Conservation (phyloP, 1,140 invertebrate species). For the Apis mellifera region Amel_HAv3.1 CM009938.2:7689001-7689500, state of each 20-base stretch:
- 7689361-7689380: background rate
- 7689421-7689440: background rate
- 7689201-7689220: conserved; percentile 6
- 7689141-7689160: background rate
- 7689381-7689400: background rate
- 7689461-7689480: too few species aligned
- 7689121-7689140: background rate
- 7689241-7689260: background rate
- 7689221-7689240: background rate
- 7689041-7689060: conserved; percentile 53
- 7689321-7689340: background rate
- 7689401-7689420: background rate
- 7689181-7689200: background rate
- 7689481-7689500: too few species aligned
- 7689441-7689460: too few species aligned
- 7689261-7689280: conserved; percentile 26
- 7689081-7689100: conserved; percentile 32
- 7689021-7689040: conserved; percentile 45
- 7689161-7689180: background rate
- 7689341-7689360: background rate
- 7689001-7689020: conserved; percentile 23
- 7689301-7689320: conserved; percentile 16
- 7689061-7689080: conserved; percentile 20
- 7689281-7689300: background rate
- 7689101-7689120: conserved; percentile 33